Percentiles rank a stretch among this genome's conserved stretches.
Conservation (phyloP, 92 coral and sea anemone species). For the Porites cylindrica region DNA sequence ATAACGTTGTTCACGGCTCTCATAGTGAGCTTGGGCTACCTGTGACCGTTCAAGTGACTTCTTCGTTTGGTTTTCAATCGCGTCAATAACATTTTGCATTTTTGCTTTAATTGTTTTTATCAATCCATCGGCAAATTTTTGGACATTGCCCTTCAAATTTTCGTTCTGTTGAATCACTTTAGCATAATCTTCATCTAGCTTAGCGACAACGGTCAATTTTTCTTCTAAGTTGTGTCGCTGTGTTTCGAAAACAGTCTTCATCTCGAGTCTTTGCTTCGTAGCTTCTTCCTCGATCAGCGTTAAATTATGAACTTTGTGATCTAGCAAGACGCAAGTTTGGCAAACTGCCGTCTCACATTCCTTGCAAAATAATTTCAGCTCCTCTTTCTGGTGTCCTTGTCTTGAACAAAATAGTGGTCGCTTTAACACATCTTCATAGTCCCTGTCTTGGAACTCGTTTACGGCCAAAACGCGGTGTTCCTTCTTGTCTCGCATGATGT, state of each 20-base stretch:
- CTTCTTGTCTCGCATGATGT: not conserved
- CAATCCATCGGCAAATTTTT: not conserved
- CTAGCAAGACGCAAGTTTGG: not conserved
- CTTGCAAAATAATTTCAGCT: not conserved
- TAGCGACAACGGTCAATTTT: not conserved
- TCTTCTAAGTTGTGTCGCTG: not conserved
- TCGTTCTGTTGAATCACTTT: not conserved
- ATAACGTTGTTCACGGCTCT: too few species aligned
- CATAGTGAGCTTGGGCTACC: too few species aligned
- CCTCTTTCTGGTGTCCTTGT: not conserved
- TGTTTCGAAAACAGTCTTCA: not conserved
- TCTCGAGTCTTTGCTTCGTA: not conserved
- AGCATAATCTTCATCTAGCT: not conserved
- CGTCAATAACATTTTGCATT: not conserved
- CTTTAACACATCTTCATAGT: not conserved
- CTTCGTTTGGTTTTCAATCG: not conserved
- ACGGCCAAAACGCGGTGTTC: not conserved
- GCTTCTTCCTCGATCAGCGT: not conserved
- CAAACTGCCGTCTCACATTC: not conserved
- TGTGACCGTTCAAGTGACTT: conserved; percentile 7
- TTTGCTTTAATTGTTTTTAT: not conserved
- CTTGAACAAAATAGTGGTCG: not conserved
- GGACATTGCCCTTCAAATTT: not conserved
- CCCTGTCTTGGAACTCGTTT: not conserved
- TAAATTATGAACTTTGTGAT: not conserved